Evolutionary conservation across 2,113 vertebrate genomes (phyloP), one percentile per base, ranked within the genome.

Genomic region (Reinhardtius hippoglossoides): DNA sequence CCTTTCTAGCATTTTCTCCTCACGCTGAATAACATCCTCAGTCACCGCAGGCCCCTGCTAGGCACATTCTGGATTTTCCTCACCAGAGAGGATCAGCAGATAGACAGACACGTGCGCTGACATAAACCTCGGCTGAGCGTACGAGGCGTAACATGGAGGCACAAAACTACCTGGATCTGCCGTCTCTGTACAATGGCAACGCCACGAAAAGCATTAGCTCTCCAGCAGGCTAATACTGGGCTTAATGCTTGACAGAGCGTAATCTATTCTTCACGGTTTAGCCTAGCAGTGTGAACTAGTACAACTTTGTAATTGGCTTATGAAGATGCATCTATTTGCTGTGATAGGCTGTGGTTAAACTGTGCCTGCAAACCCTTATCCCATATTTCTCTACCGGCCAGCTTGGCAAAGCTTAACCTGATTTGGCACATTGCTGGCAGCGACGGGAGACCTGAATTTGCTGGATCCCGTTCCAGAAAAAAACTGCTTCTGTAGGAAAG

Each of bases 231-330:
- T 77, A 82, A 87, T 73, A 63, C 82, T 62, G 69, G 61, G 81
- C 76, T 91, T 86, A 86, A 84, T 42, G 73, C 72, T 76, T 2
- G 7, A 75, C 82, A 87, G 70, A 65, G 52, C 74, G 71, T 85
- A 82, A 87, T 84, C 88, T 85, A 80, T 88, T 91, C 82, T 86
- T 82, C 48, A 79, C 27, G 82, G 67, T 90, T 90, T 65, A 84
- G 83, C 66, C 76, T 55, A 56, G 50, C 60, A 69, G 31, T 65
- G 74, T 77, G 84, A 85, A 76, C 67, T 65, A 72, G 59, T 71
- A 27, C 71, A 63, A 62, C 50, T 77, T 56, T 80, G 46, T 73
- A 88, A 89, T 52, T 64, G 69, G 82, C 72, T 88, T 84, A 82
- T 27, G 37, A 42, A 69, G 62, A 70, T 66, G 61, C 55, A 81